phyloP scores from a whole-genome alignment of 1,140 invertebrate genomes.

The Lineus longissimus region DNA sequence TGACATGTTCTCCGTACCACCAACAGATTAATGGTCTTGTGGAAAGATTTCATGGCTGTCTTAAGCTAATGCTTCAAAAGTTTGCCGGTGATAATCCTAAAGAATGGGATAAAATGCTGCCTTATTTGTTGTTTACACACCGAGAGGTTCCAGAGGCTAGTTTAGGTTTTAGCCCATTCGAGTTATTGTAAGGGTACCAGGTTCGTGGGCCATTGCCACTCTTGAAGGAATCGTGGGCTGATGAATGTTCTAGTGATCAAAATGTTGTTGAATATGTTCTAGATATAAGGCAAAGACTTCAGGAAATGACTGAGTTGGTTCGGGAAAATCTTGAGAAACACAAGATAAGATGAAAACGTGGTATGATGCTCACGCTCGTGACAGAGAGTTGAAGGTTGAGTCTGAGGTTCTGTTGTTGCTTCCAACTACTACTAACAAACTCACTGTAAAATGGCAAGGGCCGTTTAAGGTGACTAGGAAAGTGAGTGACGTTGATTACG shows the following conservation, averaged over 20 bases:
- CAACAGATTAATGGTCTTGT: slow-evolving; percentile 34
- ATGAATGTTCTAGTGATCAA: slow-evolving; percentile 20
- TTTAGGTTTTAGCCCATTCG: slow-evolving; percentile 33
- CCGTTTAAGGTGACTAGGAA: too few species aligned
- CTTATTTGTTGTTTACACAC: slow-evolving; percentile 35
- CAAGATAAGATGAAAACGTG: too few species aligned
- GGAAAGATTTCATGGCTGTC: slow-evolving; percentile 29
- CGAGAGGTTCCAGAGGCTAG: slow-evolving; percentile 27
- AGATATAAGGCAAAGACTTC: slow-evolving; percentile 21
- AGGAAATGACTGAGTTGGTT: slow-evolving; percentile 24
- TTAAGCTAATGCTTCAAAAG: slow-evolving; percentile 31
- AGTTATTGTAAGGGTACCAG: slow-evolving; percentile 32
- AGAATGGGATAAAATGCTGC: slow-evolving; percentile 42
- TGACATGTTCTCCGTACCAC: slow-evolving; percentile 28
- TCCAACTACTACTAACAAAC: too few species aligned
- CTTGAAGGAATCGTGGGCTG: slow-evolving; percentile 32
- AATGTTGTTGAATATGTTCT: slow-evolving; percentile 26
- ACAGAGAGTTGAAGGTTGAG: too few species aligned
- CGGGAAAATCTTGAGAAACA: too few species aligned
- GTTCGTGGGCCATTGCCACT: slow-evolving; percentile 32
- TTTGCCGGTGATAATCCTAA: slow-evolving; percentile 27
- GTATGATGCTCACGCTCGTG: too few species aligned
- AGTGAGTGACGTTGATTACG: too few species aligned
- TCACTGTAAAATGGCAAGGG: too few species aligned
- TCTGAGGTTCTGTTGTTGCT: too few species aligned